These are phyloP conservation scores for Eubasilissa regina DNA, from an alignment of 1,140 invertebrate genomes.

Conservation along the genomic window DNA sequence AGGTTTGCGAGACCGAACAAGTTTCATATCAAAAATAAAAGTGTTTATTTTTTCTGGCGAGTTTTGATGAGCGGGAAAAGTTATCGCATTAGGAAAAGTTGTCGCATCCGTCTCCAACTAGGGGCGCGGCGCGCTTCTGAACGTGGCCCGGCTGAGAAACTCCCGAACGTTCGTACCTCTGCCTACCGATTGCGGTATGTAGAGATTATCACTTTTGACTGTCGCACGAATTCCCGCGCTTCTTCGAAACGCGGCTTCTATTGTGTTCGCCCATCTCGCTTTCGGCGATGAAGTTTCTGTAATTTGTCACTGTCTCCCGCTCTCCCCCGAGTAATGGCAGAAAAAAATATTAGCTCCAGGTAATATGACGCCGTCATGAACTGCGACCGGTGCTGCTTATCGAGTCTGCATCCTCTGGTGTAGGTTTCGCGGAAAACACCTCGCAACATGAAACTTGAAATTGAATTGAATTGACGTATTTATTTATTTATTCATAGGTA, in stretches of 20 bases:
- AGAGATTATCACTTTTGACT: background rate
- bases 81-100: slow-evolving; percentile 36
- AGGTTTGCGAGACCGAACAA: slow-evolving; percentile 29
- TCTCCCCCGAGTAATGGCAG: slow-evolving; percentile 15
- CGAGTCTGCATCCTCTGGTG: no score
- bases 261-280: slow-evolving; percentile 25
- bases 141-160: slow-evolving; percentile 2
- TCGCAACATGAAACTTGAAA: no score
- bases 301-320: slow-evolving; percentile 59
- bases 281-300: slow-evolving; percentile 34
- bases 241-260: background rate
- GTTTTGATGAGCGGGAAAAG: slow-evolving; percentile 55
- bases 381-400: slow-evolving; percentile 50
- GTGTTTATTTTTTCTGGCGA: slow-evolving; percentile 55
- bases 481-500: no score
- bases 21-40: slow-evolving; percentile 45
- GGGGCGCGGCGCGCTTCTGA: no score
- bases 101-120: background rate
- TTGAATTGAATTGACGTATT: no score
- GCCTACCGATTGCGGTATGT: background rate
- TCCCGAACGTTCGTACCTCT: background rate
- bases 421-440: no score
- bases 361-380: slow-evolving; percentile 57
- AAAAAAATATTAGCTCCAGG: slow-evolving; percentile 56
- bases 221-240: background rate